Evolutionary conservation across 37 sponge, comb jelly and placozoan species (phyloP), one percentile per base, ranked within the genome.

Genomic region (Aphrocallistes beatrix): DNA sequence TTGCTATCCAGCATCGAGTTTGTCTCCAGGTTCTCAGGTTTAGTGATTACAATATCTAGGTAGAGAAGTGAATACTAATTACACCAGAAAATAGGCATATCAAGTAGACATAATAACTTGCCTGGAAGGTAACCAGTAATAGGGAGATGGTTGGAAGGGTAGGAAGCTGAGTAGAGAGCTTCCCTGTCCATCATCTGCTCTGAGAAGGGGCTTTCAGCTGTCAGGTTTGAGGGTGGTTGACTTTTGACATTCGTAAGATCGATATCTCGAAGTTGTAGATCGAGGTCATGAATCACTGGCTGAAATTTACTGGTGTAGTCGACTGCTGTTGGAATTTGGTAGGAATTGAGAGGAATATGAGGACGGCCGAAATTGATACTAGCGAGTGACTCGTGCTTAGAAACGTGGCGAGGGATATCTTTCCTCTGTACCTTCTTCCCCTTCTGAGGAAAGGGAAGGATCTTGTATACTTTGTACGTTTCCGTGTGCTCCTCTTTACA

Each of bases 401-500:
- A 60, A 19, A 60, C 75, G 32, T 19, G 21, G n/a, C 34, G 75
- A 60, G 21, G 75, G 6, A 28, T 30, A 13, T 60, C 75, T 13
- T 60, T 60, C 75, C n/a, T 60, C 75, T 3, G 75, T 3, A 60
- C 34, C n/a, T 30, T 60, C 21, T 60, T 60, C 3, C 75, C 3
- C 6, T 60, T 3, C 28, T 60, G 75, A 32, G 75, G 75, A 30
- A 25, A 60, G 30, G 93, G 91, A 0, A 89, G 82, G 45, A 94
- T 85, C 47, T 92, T 87, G 89, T 92, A 92, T 17, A 90, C 90
- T 1, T 93, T 84, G 84, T 81, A 92, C 51, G 89, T 89, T 39
- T 92, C 92, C 51, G 89, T 90, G 86, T 94, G 90, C 81, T 91
- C 82, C n/a, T 89, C 92, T 50, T 90, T 90, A 38, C 90, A 83